Evolutionary conservation across 2,888 invertebrate species (phyloP).

Genomic region (Gandaritis pyraliata): DNA sequence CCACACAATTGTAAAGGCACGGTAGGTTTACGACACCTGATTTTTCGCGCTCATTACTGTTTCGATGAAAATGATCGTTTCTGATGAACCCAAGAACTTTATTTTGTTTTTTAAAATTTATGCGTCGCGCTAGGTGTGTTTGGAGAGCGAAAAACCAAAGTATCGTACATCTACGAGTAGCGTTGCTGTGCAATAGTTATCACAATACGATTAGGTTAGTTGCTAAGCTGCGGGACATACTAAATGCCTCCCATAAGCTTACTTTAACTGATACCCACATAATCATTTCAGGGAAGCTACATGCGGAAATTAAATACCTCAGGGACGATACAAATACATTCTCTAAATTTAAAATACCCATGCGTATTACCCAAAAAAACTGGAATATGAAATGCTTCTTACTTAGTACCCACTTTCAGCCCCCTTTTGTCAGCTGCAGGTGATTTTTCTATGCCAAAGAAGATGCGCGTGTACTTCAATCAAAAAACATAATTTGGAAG

Average conservation of each 20-base stretch:
- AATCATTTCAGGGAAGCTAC: conserved; percentile 44
- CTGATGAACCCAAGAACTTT: not conserved
- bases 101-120: not conserved
- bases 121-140: conserved; percentile 11
- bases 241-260: conserved; percentile 35
- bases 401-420: conserved; percentile 40
- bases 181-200: conserved; percentile 59
- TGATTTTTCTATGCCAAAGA: conserved; percentile 38
- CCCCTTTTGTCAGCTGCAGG: conserved; percentile 25
- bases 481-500: conserved; percentile 38
- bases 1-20: conserved; percentile 48
- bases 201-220: conserved; percentile 61
- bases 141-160: conserved; percentile 39
- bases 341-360: conserved; percentile 30
- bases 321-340: conserved; percentile 33
- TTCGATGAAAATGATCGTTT: not conserved
- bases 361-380: conserved; percentile 39
- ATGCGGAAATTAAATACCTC: conserved; percentile 53
- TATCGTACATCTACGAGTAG: conserved; percentile 50
- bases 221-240: conserved; percentile 48
- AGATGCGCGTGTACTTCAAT: conserved; percentile 17
- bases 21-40: conserved; percentile 35
- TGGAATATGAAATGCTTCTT: conserved; percentile 31
- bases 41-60: conserved; percentile 14
- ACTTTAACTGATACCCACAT: conserved; percentile 28